Evolutionary conservation across 2,113 vertebrate species (phyloP).

Genomic region (Clinocottus analis): DNA sequence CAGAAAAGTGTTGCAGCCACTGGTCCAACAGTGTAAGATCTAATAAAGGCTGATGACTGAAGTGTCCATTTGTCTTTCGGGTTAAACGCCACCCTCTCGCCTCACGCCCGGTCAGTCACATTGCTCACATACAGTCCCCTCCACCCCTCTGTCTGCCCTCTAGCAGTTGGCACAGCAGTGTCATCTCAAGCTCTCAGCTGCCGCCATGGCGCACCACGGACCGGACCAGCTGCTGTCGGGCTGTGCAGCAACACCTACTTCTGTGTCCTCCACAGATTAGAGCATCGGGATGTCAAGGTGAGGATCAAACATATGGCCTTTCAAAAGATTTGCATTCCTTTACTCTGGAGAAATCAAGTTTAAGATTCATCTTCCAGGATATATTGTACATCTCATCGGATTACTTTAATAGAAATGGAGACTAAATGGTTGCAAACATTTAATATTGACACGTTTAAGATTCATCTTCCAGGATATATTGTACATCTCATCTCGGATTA

Average conservation of each 20-base stretch:
- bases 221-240: conserved; percentile 57
- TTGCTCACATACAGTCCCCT: conserved; percentile 73
- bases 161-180: conserved; percentile 71
- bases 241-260: conserved; percentile 21
- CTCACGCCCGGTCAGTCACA: conserved; percentile 57
- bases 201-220: conserved; percentile 46
- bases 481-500: too few species aligned
- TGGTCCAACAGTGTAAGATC: background rate
- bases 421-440: conserved; percentile 28
- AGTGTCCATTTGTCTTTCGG: conserved; percentile 52
- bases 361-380: background rate
- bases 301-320: conserved; percentile 17
- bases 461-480: too few species aligned
- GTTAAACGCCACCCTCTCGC: conserved; percentile 38
- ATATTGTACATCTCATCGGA: background rate
- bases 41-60: conserved; percentile 31
- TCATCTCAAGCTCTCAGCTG: conserved; percentile 71
- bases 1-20: background rate
- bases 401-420: background rate
- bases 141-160: conserved; percentile 50
- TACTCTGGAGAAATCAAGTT: conserved; percentile 4
- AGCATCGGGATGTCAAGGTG: conserved; percentile 32
- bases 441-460: too few species aligned
- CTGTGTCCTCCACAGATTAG: conserved; percentile 25
- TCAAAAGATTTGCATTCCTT: background rate